These are phyloP conservation scores for Okapia johnstoni DNA, from an alignment of 2,113 vertebrate species.

Conservation along the genomic window DNA sequence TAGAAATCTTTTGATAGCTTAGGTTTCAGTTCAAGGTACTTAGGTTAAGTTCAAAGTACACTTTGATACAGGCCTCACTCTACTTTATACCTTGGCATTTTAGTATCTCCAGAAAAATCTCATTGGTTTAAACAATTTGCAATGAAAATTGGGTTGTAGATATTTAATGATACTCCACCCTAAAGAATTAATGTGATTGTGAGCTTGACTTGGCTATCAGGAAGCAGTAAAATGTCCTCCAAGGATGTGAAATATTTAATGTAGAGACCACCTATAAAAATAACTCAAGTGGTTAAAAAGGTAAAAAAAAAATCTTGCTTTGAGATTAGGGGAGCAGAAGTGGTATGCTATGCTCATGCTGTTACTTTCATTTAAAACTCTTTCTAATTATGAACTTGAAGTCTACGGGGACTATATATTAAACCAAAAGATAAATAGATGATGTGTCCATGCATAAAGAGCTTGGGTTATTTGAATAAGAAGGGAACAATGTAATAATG, in stretches of 20 bases:
- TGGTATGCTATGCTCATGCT: background rate
- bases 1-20: background rate
- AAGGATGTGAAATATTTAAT: background rate
- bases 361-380: background rate
- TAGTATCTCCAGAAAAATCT: background rate
- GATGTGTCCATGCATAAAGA: background rate
- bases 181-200: constrained; percentile 9
- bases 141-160: background rate
- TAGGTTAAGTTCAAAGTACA: background rate
- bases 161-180: background rate
- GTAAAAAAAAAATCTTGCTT: background rate
- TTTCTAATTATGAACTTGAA: background rate
- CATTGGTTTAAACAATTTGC: constrained; percentile 6
- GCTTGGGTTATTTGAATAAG: background rate
- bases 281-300: background rate
- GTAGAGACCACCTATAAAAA: background rate
- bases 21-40: background rate
- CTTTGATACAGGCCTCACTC: background rate
- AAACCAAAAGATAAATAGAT: background rate
- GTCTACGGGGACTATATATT: background rate
- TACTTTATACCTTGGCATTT: background rate
- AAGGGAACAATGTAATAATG: background rate
- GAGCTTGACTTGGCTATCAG: background rate
- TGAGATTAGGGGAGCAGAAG: background rate
- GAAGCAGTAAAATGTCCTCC: background rate